Evolutionary conservation across 2,888 invertebrate genomes (phyloP).

Genomic region (Dynastes tityus): DNA sequence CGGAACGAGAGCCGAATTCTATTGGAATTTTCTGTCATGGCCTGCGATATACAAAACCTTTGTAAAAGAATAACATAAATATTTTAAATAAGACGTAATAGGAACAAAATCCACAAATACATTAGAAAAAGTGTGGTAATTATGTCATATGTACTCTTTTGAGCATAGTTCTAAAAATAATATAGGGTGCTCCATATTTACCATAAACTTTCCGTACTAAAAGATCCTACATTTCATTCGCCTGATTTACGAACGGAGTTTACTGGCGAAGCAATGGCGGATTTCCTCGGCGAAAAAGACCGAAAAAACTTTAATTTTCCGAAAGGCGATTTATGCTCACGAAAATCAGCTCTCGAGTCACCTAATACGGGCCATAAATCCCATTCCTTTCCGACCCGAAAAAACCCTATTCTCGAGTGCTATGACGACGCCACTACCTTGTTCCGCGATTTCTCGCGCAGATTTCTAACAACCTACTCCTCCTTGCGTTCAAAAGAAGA

Average conservation of each 20-base stretch:
- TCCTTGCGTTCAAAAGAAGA: background rate
- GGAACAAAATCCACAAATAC: too few relatives aligned
- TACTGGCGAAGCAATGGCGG: conserved; percentile 54
- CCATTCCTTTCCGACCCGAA: conserved; percentile 57
- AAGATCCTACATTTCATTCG: conserved; percentile 54
- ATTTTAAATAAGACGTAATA: too few relatives aligned
- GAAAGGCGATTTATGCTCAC: conserved; percentile 62
- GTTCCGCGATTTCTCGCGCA: background rate
- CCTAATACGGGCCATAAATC: conserved; percentile 64
- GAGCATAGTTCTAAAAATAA: too few relatives aligned
- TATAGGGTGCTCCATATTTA: too few relatives aligned
- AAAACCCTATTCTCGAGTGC: background rate
- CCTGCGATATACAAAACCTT: too few relatives aligned
- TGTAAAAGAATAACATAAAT: too few relatives aligned
- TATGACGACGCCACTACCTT: too few relatives aligned
- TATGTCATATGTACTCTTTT: too few relatives aligned
- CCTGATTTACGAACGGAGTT: conserved; percentile 62
- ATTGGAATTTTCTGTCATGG: too few relatives aligned
- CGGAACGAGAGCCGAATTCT: too few relatives aligned
- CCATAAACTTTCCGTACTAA: too few relatives aligned
- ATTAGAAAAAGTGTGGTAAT: too few relatives aligned
- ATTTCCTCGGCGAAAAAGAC: conserved; percentile 57
- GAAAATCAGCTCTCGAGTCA: conserved; percentile 64
- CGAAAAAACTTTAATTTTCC: conserved; percentile 65
- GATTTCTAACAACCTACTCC: conserved; percentile 3